Evolutionary conservation across 30 jellyfish, hydroid and myxozoan genomes (phyloP).

Genomic region (Aurelia aurita complex sp. Pacific): DNA sequence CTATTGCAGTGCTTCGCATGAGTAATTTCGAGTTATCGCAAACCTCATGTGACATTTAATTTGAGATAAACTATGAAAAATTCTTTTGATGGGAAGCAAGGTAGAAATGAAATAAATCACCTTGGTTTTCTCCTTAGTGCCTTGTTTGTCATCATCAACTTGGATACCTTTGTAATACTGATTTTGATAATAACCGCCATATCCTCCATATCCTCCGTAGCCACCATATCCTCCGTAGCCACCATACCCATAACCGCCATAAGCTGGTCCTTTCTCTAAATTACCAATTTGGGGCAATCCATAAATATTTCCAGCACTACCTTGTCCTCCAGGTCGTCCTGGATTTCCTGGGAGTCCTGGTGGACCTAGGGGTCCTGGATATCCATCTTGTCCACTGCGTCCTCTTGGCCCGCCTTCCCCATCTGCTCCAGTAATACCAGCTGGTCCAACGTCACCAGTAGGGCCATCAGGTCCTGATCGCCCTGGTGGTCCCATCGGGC

Average conservation of each 20-base stretch:
- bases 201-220: constrained; percentile 48
- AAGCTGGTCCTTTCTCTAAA: constrained; percentile 71
- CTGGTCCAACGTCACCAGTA: constrained; percentile 59
- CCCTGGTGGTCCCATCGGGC: constrained; percentile 92
- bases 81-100: too few species aligned
- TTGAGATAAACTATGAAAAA: too few species aligned
- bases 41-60: too few species aligned
- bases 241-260: constrained; percentile 66
- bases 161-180: constrained; percentile 46
- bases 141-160: constrained; percentile 15
- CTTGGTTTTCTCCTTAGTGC: constrained; percentile 16
- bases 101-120: not conserved
- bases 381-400: constrained; percentile 83
- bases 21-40: too few species aligned
- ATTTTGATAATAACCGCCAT: constrained; percentile 40
- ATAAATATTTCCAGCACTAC: constrained; percentile 2
- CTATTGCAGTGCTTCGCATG: too few species aligned
- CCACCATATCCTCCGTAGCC: constrained; percentile 21
- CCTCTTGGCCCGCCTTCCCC: constrained; percentile 81
- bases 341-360: constrained; percentile 88
- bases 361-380: constrained; percentile 90
- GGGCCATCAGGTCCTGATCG: constrained; percentile 70
- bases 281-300: constrained; percentile 37
- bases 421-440: constrained; percentile 55
- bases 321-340: constrained; percentile 58